phyloP scores from a whole-genome alignment of 2,797 vertebrate species.

The Halcyon badia region DNA sequence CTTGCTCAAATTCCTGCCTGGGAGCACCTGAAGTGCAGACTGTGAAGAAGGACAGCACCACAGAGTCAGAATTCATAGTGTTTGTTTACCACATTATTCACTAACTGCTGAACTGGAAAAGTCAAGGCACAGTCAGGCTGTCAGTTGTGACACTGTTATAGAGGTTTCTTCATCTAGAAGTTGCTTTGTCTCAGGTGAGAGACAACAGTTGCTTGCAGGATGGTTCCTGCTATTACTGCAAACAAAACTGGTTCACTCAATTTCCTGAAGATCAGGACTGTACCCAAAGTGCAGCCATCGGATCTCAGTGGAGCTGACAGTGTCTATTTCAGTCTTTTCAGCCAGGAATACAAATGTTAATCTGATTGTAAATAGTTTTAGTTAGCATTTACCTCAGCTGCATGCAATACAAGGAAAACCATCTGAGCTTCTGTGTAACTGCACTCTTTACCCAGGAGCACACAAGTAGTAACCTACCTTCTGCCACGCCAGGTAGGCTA shows the following conservation, averaged over 20 bases:
- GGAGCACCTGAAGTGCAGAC: neutral
- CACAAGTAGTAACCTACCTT: neutral
- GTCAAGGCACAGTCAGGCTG: neutral
- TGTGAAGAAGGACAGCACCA: neutral
- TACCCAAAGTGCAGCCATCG: neutral
- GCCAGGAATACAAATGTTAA: neutral
- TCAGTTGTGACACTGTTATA: neutral
- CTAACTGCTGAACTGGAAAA: neutral
- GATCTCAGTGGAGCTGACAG: neutral
- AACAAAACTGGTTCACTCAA: neutral
- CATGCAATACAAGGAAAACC: neutral
- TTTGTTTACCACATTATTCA: neutral
- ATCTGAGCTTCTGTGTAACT: neutral
- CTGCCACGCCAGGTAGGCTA: neutral
- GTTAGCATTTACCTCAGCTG: neutral
- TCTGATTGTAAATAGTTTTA: rapidly evolving
- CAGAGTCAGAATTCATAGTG: neutral
- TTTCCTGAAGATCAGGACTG: neutral
- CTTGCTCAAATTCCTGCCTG: neutral
- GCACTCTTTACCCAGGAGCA: neutral
- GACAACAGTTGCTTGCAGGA: neutral
- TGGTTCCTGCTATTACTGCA: neutral
- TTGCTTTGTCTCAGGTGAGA: neutral
- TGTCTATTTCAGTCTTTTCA: neutral
- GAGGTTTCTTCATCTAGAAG: neutral